Conservation (phyloP, 2,113 vertebrate genomes). For the Nothocercus nigrocapillus region DNA sequence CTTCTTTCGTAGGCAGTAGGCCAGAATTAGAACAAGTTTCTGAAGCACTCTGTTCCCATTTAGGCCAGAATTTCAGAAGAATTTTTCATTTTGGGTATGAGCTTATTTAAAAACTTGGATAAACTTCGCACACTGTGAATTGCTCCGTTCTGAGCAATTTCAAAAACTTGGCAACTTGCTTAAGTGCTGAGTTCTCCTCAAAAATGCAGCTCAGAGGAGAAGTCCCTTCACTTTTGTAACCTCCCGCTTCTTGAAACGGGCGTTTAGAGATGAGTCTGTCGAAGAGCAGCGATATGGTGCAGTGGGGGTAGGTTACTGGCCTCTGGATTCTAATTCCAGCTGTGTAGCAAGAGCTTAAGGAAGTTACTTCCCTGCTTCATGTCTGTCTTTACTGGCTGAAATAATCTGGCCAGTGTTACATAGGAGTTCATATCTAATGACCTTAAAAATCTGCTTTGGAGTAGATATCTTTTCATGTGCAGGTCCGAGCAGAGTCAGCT, state of each 20-base stretch:
- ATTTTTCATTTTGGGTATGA: not conserved
- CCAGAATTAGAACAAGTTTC: not conserved
- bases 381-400: not conserved
- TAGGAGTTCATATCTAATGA: not conserved
- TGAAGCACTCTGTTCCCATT: not conserved
- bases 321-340: not conserved
- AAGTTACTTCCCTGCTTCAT: not conserved
- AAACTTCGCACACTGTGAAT: fast-evolving
- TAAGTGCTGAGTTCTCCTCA: not conserved
- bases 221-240: too few relatives aligned
- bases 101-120: not conserved
- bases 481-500: not conserved
- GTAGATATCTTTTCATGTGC: not conserved
- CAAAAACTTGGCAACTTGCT: not conserved
- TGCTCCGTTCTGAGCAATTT: not conserved
- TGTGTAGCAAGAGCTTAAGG: too few relatives aligned
- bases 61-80: not conserved
- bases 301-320: not conserved
- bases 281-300: not conserved
- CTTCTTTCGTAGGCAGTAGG: not conserved
- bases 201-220: not conserved
- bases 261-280: too few relatives aligned
- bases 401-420: too few relatives aligned
- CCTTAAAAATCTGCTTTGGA: not conserved
- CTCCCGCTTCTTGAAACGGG: too few relatives aligned